Base-by-base conservation (phyloP, 1,140 invertebrate genomes). In the Drosophila sechellia region DNA sequence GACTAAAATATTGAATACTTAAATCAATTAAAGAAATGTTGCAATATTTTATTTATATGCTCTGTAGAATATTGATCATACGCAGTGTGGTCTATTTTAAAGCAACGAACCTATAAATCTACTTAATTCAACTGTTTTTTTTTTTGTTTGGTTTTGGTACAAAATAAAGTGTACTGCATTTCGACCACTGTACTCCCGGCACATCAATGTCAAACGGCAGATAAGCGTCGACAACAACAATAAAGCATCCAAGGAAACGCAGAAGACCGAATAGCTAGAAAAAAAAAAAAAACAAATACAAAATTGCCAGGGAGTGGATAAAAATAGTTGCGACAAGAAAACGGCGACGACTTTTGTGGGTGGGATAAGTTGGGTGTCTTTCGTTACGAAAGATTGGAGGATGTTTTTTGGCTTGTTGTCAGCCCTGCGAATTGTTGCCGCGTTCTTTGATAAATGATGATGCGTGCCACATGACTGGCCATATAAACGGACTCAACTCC, bases 381-480 rank as follows among this genome's bases (percentile, higher is more conserved):
- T 31, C 31, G 31, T 31, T 31, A 31, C 6, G 45, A n/a, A 20
- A 43, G 27, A 43, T 20, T 31, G 15, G 45, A 22, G 56, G 59
- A 31, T 42, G 63, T 59, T 77, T 79, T 57, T 76, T 58, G 53
- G 53, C 71, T 72, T 75, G 43, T 84, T 84, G 72, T 69, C 73
- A 55, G 73, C 69, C 45, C 64, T 48, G 64, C 64, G 46, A 66
- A 43, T 66, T 63, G 58, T 63, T 40, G 64, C 58, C 64, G 58
- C 37, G 64, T 10, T 48, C 13, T 50, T 85, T 85, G 81, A 85
- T 85, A 80, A 85, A 85, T 85, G 81, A 85, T 85, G 81, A 85
- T 85, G 81, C 77, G 81, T 73, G 76, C 77, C 77, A 85, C 81
- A 85, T 85, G 81, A 85, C 81, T 85, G 52, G 77, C 64, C 81